A percentile compares a stretch with the other conserved stretches of the same genome.
Evolutionary conservation across 2,797 vertebrate genomes (phyloP).

Genomic region (Sus cebifrons): DNA sequence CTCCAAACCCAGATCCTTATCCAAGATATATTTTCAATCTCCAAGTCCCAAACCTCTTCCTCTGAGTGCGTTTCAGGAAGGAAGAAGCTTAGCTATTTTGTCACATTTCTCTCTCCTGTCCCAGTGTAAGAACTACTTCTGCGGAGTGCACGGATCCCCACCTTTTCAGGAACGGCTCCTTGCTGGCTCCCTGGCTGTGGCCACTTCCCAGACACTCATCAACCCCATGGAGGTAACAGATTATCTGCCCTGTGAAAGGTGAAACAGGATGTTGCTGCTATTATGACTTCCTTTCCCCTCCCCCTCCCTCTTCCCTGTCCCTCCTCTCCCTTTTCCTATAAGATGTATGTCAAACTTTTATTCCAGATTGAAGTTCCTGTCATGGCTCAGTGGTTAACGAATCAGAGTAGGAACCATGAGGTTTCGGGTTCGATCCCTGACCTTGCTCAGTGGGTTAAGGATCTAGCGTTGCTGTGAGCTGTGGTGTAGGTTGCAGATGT

Average conservation of each 20-base stretch:
- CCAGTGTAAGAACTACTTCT: conserved; percentile 81
- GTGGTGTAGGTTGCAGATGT: too few relatives aligned
- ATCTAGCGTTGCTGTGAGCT: too few relatives aligned
- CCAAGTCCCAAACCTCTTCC: background rate
- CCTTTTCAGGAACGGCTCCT: conserved; percentile 87
- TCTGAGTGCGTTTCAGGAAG: background rate
- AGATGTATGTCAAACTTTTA: background rate
- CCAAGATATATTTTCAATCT: background rate
- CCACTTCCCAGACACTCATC: conserved; percentile 89
- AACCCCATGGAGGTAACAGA: conserved; percentile 90
- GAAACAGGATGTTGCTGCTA: background rate
- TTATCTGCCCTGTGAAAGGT: background rate
- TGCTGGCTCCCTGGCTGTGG: conserved; percentile 88
- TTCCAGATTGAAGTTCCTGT: background rate
- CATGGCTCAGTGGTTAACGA: too few relatives aligned
- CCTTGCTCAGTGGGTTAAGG: too few relatives aligned
- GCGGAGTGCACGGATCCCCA: conserved; percentile 75
- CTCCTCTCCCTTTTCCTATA: background rate
- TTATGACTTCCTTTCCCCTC: background rate
- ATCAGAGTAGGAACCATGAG: too few relatives aligned
- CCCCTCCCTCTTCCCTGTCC: background rate
- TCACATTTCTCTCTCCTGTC: background rate
- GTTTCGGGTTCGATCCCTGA: too few relatives aligned
- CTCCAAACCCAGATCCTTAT: background rate
- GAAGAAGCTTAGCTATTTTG: background rate